Evolutionary conservation across 2,888 invertebrate species (phyloP), one percentile per base, ranked within the genome.

Genomic region (Teleogryllus oceanicus): DNA sequence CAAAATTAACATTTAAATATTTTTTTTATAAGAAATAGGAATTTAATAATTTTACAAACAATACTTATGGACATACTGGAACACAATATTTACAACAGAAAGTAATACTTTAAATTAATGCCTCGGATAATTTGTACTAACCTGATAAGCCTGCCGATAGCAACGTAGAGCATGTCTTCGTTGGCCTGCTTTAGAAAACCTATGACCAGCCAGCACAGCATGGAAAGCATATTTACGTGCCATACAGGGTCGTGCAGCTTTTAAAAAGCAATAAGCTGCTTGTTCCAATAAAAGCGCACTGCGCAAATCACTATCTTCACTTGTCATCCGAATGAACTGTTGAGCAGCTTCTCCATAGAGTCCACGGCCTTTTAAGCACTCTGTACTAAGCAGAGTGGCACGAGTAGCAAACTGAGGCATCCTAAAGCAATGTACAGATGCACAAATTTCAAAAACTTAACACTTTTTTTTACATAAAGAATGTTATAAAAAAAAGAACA

Each of bases 251-350:
- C 91, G 89, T 20, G 91, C 89, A 12, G 90, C 89, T 76, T 89
- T 88, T 74, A 97, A 89, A 86, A 96, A 99, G 86, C 97, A 96
- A 85, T 97, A 94, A 0, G 98, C 94, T 0, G 98, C 98, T 87
- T 98, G 98, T 87, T 99, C 99, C 78, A 99, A 89, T 80, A 99
- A 88, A 85, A 99, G 89, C 11, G 98, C 99, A 83, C 97, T 97
- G 80, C 97, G 91, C 80, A 99, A 89, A 88, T 99, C 98, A n/a
- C 97, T 96, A 86, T 99, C 98, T 88, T 98, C 98, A 84, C 96
- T 95, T 13, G 97, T 97, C 95, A 98, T 96, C 82, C 97, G 92
- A 84, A 98, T 96, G 78, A 97, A 91, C 86, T 97, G 96, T 85
- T 94, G 94, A 0, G 98, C 98, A n/a, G 98, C 97, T 86, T 99